phyloP scores from a whole-genome alignment of 2,888 invertebrate genomes.

The Trachelus troglodyta region DNA sequence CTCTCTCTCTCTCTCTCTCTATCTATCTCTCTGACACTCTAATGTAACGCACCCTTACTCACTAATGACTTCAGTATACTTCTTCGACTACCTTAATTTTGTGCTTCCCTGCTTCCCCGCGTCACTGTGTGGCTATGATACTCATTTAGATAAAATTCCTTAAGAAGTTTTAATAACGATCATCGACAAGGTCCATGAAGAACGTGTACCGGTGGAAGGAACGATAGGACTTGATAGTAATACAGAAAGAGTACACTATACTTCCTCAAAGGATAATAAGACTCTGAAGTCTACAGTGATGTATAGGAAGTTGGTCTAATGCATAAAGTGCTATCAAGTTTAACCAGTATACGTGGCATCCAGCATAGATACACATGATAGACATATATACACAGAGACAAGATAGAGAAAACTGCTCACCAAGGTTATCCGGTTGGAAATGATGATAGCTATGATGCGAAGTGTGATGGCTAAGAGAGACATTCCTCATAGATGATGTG shows the following conservation, averaged over 20 bases:
- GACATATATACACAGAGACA: background rate
- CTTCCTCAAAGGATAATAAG: background rate
- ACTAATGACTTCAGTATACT: background rate
- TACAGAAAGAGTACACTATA: background rate
- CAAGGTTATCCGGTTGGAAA: conserved; percentile 59
- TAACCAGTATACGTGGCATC: background rate
- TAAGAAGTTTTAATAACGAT: background rate
- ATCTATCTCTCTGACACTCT: conserved; percentile 1
- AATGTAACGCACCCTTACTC: background rate
- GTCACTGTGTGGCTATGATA: background rate
- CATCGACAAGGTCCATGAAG: background rate
- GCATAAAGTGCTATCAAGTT: background rate
- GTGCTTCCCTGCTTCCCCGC: background rate
- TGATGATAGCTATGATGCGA: conserved; percentile 62
- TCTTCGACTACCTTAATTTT: background rate
- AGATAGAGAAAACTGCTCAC: conserved; percentile 39
- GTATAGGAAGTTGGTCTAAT: background rate
- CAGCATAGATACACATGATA: background rate
- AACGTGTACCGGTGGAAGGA: background rate
- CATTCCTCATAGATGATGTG: conserved; percentile 67
- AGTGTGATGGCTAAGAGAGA: conserved; percentile 61
- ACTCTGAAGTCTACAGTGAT: background rate
- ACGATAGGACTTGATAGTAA: background rate
- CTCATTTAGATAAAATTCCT: background rate
- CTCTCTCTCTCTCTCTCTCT: background rate